Percentiles rank a stretch among this genome's conserved stretches.
phyloP scores from a whole-genome alignment of 2,888 invertebrate genomes.

The Drosophila mulleri region DNA sequence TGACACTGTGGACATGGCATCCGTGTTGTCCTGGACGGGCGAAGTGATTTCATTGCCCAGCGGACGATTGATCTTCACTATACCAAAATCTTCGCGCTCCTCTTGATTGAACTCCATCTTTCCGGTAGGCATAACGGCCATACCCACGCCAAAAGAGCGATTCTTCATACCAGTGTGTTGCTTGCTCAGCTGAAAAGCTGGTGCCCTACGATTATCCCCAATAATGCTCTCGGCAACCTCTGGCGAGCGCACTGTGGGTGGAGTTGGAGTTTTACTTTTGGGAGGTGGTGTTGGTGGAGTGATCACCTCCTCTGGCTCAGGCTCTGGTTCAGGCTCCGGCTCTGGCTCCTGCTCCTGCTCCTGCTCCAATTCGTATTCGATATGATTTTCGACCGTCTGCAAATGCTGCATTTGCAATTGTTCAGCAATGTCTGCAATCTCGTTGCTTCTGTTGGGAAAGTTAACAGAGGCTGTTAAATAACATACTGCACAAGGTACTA shows the following conservation, averaged over 20 bases:
- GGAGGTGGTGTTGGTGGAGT: conserved; percentile 48
- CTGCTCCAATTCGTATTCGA: conserved; percentile 30
- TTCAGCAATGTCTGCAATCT: conserved; percentile 57
- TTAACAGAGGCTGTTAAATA: conserved; percentile 46
- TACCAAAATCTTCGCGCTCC: conserved; percentile 83
- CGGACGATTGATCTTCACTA: conserved; percentile 83
- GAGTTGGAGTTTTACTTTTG: conserved; percentile 54
- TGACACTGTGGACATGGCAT: conserved; percentile 82
- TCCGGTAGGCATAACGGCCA: conserved; percentile 83
- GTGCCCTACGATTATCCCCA: conserved; percentile 73
- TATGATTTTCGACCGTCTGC: conserved; percentile 23
- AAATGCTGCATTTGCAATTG: conserved; percentile 57
- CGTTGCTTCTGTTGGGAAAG: conserved; percentile 57
- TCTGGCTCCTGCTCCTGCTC: conserved; percentile 35
- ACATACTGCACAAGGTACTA: conserved; percentile 13
- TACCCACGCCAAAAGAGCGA: conserved; percentile 84
- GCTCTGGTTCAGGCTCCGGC: conserved; percentile 45
- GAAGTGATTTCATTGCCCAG: conserved; percentile 73
- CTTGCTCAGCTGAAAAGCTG: conserved; percentile 82
- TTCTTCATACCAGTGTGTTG: conserved; percentile 85
- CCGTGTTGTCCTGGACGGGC: conserved; percentile 78
- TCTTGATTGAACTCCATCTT: conserved; percentile 85
- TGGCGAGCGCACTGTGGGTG: conserved; percentile 58
- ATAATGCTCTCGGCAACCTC: conserved; percentile 64
- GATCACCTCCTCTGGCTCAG: conserved; percentile 34